A percentile compares a stretch with the other conserved stretches of the same genome.
These are phyloP conservation scores for Mizuhopecten yessoensis DNA, from an alignment of 1,140 invertebrate species.

Conservation along the genomic window DNA sequence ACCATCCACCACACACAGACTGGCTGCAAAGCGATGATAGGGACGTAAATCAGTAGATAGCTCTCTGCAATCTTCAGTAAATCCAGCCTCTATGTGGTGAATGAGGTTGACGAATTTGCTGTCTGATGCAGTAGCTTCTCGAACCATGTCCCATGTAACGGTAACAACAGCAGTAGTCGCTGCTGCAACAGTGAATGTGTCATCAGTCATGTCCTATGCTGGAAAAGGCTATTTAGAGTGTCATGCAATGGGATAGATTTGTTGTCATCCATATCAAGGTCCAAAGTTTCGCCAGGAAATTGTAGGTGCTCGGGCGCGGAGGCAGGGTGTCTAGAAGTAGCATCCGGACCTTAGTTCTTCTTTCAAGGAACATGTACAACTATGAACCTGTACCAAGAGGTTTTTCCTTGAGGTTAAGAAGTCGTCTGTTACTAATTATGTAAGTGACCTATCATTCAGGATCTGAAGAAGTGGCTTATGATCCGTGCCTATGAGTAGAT, in stretches of 20 bases:
- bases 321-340: slow-evolving; percentile 48
- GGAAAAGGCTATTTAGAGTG: slow-evolving; percentile 41
- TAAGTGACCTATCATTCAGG: slow-evolving; percentile 55
- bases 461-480: slow-evolving; percentile 67
- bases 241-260: slow-evolving; percentile 44
- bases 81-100: slow-evolving; percentile 44
- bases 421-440: slow-evolving; percentile 47
- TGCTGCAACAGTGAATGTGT: slow-evolving; percentile 48
- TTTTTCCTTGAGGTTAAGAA: slow-evolving; percentile 59
- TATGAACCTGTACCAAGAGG: slow-evolving; percentile 55
- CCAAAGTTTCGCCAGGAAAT: slow-evolving; percentile 37
- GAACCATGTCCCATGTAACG: slow-evolving; percentile 49
- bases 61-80: slow-evolving; percentile 51
- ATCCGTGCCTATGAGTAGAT: slow-evolving; percentile 62
- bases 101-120: slow-evolving; percentile 50
- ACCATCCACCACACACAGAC: slow-evolving; percentile 52
- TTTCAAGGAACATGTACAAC: slow-evolving; percentile 54
- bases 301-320: slow-evolving; percentile 9
- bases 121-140: slow-evolving; percentile 54
- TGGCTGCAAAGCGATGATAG: slow-evolving; percentile 42
- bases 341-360: slow-evolving; percentile 57
- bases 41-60: slow-evolving; percentile 14
- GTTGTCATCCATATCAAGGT: slow-evolving; percentile 1
- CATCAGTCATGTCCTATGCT: slow-evolving; percentile 46
- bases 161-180: slow-evolving; percentile 18